Evolutionary conservation across 2,888 invertebrate genomes (phyloP).

Genomic region (Ornithoptera alexandrae): DNA sequence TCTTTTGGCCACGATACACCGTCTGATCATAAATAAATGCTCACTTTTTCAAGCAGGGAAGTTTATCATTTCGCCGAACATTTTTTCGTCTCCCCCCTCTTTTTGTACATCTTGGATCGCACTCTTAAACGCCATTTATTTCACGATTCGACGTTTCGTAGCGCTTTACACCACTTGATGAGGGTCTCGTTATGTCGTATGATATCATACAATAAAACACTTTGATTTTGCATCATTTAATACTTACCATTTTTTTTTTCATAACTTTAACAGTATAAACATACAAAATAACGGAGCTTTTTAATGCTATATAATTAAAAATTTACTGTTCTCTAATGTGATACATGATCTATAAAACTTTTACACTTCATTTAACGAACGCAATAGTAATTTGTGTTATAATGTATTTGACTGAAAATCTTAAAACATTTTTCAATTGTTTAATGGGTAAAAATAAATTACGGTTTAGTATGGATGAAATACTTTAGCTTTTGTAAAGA

Average conservation of each 20-base stretch:
- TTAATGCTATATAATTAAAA: background rate
- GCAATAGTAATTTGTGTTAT: background rate
- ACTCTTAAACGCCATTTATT: slow-evolving; percentile 77
- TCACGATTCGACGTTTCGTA: slow-evolving; percentile 65
- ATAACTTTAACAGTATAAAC: background rate
- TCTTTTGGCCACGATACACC: slow-evolving; percentile 58
- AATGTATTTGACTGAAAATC: background rate
- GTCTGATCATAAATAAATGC: slow-evolving; percentile 73
- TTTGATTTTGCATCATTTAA: slow-evolving; percentile 60
- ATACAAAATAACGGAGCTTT: background rate
- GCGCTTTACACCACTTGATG: slow-evolving; percentile 64
- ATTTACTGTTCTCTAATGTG: slow-evolving; percentile 13
- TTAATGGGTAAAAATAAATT: background rate
- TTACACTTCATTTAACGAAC: slow-evolving; percentile 14
- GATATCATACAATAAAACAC: slow-evolving; percentile 73
- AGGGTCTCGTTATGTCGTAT: slow-evolving; percentile 64
- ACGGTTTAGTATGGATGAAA: background rate
- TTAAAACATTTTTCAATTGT: slow-evolving; percentile 1
- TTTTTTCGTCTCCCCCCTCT: slow-evolving; percentile 63
- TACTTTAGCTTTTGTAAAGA: slow-evolving; percentile 29
- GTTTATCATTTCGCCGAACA: slow-evolving; percentile 74
- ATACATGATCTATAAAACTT: slow-evolving; percentile 5
- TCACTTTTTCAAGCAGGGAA: slow-evolving; percentile 69
- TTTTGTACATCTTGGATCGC: slow-evolving; percentile 77
- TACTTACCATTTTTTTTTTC: slow-evolving; percentile 39